Conservation (phyloP, 2,797 vertebrate species). For the Spondyliosoma cantharus region DNA sequence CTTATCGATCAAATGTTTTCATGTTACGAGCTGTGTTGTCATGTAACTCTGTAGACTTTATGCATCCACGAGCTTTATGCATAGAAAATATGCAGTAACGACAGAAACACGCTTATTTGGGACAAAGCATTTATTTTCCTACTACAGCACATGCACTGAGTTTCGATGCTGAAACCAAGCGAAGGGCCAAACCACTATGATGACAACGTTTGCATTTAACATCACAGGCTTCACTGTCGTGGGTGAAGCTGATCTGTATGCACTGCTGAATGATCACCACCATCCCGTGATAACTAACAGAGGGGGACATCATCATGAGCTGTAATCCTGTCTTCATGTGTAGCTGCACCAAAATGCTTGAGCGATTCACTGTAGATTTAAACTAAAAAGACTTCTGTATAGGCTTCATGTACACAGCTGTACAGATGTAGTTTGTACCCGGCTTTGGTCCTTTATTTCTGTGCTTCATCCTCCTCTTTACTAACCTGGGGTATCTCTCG, state of each 20-base stretch:
- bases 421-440: conserved; percentile 28
- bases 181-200: conserved; percentile 73
- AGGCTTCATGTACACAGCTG: conserved; percentile 49
- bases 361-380: conserved; percentile 30
- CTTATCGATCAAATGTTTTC: conserved; percentile 46
- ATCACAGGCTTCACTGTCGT: conserved; percentile 41
- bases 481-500: conserved; percentile 37
- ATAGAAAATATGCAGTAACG: conserved; percentile 71
- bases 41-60: conserved; percentile 58
- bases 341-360: conserved; percentile 39
- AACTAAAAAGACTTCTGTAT: conserved; percentile 29
- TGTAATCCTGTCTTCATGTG: conserved; percentile 26
- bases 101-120: conserved; percentile 56
- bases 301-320: conserved; percentile 19
- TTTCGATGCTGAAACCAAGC: conserved; percentile 68
- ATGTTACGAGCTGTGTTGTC: conserved; percentile 50
- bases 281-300: conserved; percentile 11
- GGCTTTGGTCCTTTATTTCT: conserved; percentile 54
- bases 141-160: conserved; percentile 73
- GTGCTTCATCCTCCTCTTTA: conserved; percentile 45
- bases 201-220: conserved; percentile 46
- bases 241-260: conserved; percentile 55
- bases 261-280: conserved; percentile 52
- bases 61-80: conserved; percentile 73
- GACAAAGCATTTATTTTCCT: conserved; percentile 78